phyloP scores from a whole-genome alignment of 2,113 vertebrate genomes.

The Thunnus thynnus region DNA sequence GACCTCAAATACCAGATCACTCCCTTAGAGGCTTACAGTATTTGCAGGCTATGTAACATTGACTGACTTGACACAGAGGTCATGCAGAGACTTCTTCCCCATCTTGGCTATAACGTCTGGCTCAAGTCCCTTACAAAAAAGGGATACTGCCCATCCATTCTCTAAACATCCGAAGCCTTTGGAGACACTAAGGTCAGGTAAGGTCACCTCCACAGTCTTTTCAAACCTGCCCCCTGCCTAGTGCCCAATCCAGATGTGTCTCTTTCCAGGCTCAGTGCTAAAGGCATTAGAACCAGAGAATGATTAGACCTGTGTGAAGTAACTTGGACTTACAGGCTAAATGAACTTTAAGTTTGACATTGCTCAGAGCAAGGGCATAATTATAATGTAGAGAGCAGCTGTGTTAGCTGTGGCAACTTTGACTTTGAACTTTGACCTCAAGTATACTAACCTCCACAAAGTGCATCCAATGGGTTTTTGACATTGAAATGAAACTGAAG shows the following conservation, averaged over 20 bases:
- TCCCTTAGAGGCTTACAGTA: conserved; percentile 15
- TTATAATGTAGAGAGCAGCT: not conserved
- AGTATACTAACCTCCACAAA: no score
- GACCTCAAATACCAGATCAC: conserved; percentile 9
- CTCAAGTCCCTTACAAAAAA: not conserved
- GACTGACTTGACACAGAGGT: conserved; percentile 39
- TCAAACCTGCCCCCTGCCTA: not conserved
- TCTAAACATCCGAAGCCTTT: conserved; percentile 5
- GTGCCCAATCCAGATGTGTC: not conserved
- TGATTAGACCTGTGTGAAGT: not conserved
- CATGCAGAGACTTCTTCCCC: conserved; percentile 17
- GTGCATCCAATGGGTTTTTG: no score
- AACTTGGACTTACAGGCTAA: not conserved
- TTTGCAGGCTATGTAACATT: conserved; percentile 34
- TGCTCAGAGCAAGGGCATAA: not conserved
- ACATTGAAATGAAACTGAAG: no score
- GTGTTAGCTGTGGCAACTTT: not conserved
- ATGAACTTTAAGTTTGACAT: not conserved
- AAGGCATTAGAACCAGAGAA: conserved; percentile 15
- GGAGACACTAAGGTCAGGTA: conserved; percentile 3
- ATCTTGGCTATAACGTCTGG: conserved; percentile 5
- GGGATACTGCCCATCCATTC: not conserved
- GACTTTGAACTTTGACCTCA: not conserved
- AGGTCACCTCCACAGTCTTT: conserved; percentile 23
- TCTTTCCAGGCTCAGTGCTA: not conserved